Base-by-base conservation (phyloP, 2,888 invertebrate species). In the Andrena camellia region DNA sequence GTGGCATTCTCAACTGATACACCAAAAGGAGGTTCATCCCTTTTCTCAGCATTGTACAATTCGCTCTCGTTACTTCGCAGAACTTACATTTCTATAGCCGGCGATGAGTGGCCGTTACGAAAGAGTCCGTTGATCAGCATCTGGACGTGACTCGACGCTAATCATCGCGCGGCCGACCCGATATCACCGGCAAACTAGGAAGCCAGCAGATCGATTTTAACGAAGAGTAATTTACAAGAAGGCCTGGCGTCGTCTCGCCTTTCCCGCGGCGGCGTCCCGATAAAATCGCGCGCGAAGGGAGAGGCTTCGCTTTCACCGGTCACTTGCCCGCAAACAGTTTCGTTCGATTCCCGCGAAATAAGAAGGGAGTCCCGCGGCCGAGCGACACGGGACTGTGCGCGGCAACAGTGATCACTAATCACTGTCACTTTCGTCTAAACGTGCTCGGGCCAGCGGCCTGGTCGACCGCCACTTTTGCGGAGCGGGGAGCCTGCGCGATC, bases 341-440 rank as follows among this genome's bases (percentile, higher is more conserved):
- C 67, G 64, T 63, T 59, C 67, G 31, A 83, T 80, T 88, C 78
- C 13, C 50, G 48, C 64, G 66, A 73, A 80, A 83, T 78, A 76
- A 87, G 66, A 79, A 57, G 59, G 63, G 69, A 64, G 57, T 71
- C 60, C 26, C 73, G 60, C 71, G 71, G 52, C 20, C 13, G 50
- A 10, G 52, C 35, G 59, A 29, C 10, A 60, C 62, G 35, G 70
- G 62, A 48, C 23, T 29, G 29, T 59, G 57, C 74, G 67, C 82
- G n/a, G 23, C 23, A 26, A 57, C 71, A 52, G 59, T 54, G 77
- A 78, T 80, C 85, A 87, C 76, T 77, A 71, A 78, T 86, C 87
- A 83, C 87, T 86, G 78, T 86, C 85, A 70, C 81, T 86, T 72
- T 75, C 82, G 64, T 76, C 62, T 52, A 62, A 82, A 60, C 73